These are phyloP conservation scores for Dromius quadrimaculatus DNA, from an alignment of 2,888 invertebrate species.

Conservation along the genomic window DNA sequence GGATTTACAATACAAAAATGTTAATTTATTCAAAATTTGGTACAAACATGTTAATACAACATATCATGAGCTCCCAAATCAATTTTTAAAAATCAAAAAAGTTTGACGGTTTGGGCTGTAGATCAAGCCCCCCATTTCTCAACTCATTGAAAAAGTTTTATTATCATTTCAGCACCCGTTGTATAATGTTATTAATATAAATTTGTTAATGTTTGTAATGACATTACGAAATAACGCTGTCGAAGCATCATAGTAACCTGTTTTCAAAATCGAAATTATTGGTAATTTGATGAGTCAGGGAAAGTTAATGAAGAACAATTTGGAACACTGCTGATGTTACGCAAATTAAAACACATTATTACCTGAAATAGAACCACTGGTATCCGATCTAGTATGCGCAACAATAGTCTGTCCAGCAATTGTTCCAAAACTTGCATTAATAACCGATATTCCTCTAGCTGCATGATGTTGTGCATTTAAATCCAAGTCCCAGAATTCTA, in stretches of 20 bases:
- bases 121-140: too few species aligned
- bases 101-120: too few species aligned
- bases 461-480: constrained; percentile 67
- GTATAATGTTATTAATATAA: too few species aligned
- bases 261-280: not conserved
- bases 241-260: constrained; percentile 1
- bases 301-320: not conserved
- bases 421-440: constrained; percentile 18
- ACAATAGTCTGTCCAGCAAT: constrained; percentile 64
- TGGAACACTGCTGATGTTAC: not conserved
- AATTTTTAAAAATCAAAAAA: too few species aligned
- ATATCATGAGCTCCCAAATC: too few species aligned
- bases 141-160: too few species aligned
- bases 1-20: too few species aligned
- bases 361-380: constrained; percentile 68
- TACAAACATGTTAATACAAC: too few species aligned
- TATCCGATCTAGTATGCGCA: constrained; percentile 64
- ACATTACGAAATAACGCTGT: not conserved
- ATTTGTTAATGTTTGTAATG: too few species aligned
- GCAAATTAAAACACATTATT: not conserved
- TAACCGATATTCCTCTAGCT: constrained; percentile 18
- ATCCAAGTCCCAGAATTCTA: constrained; percentile 85
- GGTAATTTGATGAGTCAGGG: not conserved
- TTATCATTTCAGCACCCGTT: too few species aligned
- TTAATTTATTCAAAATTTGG: too few species aligned